Evolutionary conservation across 2,888 invertebrate species (phyloP).

Genomic region (Eupeodes luniger): DNA sequence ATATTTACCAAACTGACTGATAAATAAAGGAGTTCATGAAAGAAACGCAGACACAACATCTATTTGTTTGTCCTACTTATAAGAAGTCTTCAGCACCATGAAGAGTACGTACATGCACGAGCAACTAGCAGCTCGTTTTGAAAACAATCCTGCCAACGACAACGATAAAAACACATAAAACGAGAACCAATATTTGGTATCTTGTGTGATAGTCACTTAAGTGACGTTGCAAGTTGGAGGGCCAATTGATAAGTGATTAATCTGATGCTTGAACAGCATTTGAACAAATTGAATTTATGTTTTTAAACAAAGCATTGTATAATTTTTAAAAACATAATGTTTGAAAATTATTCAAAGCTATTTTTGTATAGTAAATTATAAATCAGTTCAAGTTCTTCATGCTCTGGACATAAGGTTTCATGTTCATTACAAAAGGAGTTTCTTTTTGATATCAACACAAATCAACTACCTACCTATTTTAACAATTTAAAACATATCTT

Average conservation of each 20-base stretch:
- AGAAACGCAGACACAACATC: conserved; percentile 73
- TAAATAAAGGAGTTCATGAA: conserved; percentile 33
- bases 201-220: background rate
- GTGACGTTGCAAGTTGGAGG: background rate
- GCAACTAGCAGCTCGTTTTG: conserved; percentile 33
- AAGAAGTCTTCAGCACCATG: conserved; percentile 33
- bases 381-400: no score
- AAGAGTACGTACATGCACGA: conserved; percentile 25
- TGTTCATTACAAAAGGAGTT: no score
- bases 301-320: no score
- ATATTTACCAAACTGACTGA: conserved; percentile 54
- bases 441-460: no score
- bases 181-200: conserved; percentile 3
- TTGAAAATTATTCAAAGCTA: no score
- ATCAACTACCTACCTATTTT: no score
- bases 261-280: no score
- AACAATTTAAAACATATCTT: no score
- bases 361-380: no score
- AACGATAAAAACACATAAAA: conserved; percentile 3
- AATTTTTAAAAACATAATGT: no score
- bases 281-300: no score
- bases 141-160: conserved; percentile 52
- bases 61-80: conserved; percentile 73
- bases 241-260: background rate
- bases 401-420: no score